These are phyloP conservation scores for Coendou prehensilis DNA, from an alignment of 2,797 vertebrate species.

Conservation along the genomic window DNA sequence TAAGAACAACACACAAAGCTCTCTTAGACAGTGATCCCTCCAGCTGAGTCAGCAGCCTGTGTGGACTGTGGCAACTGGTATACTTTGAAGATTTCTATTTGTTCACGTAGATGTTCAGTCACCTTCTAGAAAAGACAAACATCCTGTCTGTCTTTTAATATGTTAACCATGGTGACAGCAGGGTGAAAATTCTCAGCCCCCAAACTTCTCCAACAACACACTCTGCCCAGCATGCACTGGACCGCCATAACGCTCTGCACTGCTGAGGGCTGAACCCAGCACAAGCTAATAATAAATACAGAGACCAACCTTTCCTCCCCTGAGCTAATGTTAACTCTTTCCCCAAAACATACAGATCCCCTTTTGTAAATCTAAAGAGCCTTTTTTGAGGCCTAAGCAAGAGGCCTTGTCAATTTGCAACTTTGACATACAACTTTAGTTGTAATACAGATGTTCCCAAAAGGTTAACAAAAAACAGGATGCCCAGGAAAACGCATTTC, in stretches of 20 bases:
- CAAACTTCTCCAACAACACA: background rate
- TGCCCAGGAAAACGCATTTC: background rate
- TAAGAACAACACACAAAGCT: background rate
- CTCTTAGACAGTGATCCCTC: background rate
- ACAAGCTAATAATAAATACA: background rate
- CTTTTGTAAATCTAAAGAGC: background rate
- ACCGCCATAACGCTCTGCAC: background rate
- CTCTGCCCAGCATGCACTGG: background rate
- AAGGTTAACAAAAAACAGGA: background rate
- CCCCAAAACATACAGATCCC: background rate
- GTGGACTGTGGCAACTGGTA: conserved; percentile 12
- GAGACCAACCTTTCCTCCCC: background rate
- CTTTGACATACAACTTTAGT: background rate
- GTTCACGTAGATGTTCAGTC: background rate
- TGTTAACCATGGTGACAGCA: background rate
- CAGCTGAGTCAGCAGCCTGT: background rate
- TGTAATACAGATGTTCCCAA: background rate
- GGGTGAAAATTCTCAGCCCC: background rate
- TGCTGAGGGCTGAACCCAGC: background rate
- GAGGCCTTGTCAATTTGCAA: background rate
- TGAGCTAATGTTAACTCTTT: background rate
- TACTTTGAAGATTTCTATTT: conserved; percentile 30
- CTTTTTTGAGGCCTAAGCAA: background rate
- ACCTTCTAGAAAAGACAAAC: conserved; percentile 37
- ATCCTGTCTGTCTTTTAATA: background rate